Conservation (phyloP, 2,888 invertebrate species). For the Drosophila kambysellisi region DNA sequence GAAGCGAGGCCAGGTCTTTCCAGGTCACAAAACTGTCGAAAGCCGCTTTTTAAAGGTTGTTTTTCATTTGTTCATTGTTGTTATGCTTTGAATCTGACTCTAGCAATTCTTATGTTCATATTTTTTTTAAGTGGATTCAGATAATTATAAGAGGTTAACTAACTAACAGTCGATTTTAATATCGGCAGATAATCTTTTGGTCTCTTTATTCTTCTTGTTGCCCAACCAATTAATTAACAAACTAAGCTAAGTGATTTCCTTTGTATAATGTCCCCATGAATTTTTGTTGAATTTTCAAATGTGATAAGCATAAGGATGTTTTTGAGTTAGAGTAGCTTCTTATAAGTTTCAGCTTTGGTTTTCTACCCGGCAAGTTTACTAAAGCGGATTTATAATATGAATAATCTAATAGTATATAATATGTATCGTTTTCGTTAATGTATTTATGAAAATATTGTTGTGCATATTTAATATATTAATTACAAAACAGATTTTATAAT, state of each 20-base stretch:
- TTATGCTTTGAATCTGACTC: too few species aligned
- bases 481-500: neutral
- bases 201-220: neutral
- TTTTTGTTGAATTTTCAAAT: too few species aligned
- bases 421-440: neutral
- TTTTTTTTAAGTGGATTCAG: neutral
- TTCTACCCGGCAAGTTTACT: neutral
- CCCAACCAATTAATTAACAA: neutral
- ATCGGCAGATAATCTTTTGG: neutral
- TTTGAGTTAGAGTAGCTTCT: neutral
- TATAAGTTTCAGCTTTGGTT: neutral
- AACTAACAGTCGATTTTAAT: neutral
- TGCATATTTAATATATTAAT: neutral
- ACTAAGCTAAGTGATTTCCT: neutral
- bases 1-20: conserved; percentile 1
- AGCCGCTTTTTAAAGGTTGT: neutral
- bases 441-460: neutral
- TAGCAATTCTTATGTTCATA: too few species aligned
- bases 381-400: neutral
- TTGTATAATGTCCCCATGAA: neutral
- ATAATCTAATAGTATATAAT: neutral
- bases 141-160: neutral
- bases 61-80: neutral
- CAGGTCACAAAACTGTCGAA: conserved; percentile 49
- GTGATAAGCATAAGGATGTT: neutral